Base-by-base conservation (phyloP, 2,797 vertebrate genomes). In the Australoheros facetus region DNA sequence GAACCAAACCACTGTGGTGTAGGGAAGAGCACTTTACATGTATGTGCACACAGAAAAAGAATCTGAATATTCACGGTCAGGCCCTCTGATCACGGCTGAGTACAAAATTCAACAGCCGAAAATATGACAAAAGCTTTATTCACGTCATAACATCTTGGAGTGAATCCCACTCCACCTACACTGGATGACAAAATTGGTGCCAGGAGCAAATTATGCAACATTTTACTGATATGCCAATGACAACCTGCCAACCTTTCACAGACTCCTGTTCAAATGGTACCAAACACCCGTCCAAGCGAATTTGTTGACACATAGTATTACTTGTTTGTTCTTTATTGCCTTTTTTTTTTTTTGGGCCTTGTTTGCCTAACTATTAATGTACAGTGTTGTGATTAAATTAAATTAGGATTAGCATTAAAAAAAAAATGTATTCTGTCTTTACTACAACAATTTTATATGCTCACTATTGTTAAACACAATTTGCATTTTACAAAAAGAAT, bases 151-250 rank as follows among this genome's bases (percentile, higher is more conserved):
- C 73, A 72, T 84, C 56, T 80, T 86, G 82, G 74, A 88, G 66
- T 54, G 69, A 76, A 77, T 81, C 81, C 80, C 58, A 62, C 69
- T 82, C 77, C 71, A 75, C 85, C 86, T 72, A 85, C 76, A 58
- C 58, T 34, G 21, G 21, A 84, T 83, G 80, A 78, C 81, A 88
- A 80, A 81, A 82, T 42, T 70, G 73, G 55, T 77, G 85, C 79
- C 75, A 75, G 70, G 48, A 83, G 81, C 66, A 78, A 82, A 86
- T 91, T 84, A 83, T 28, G 28, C 75, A 91, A 85, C 80, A 70
- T 80, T 78, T 77, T 51, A 57, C 77, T 39, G 71, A 84, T 87
- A 70, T 71, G 78, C 71, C 81, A 77, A 55, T 77, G 58, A 87
- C 71, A 81, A 73, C 72, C 60, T 79, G 78, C 77, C 80, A 82